A percentile compares a stretch with the other conserved stretches of the same genome.
phyloP scores from a whole-genome alignment of 2,888 invertebrate genomes.

The Polydrusus cervinus region DNA sequence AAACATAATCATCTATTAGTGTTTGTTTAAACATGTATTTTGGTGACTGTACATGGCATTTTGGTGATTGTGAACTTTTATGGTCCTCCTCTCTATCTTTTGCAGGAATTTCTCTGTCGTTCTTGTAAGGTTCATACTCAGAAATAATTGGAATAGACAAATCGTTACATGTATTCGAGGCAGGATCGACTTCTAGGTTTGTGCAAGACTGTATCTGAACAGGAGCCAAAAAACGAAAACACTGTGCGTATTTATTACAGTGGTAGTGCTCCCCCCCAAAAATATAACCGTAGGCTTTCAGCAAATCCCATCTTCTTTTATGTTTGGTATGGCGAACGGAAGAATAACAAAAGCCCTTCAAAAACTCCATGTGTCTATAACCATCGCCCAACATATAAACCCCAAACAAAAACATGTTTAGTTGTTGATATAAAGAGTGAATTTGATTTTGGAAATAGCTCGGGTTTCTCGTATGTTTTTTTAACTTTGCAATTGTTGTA shows the following conservation, averaged over 20 bases:
- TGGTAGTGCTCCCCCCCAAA: conserved; percentile 57
- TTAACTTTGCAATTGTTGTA: conserved; percentile 31
- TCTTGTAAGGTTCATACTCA: no score
- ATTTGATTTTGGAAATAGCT: conserved; percentile 37
- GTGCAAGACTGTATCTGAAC: no score
- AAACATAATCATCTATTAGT: no score
- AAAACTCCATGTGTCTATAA: conserved; percentile 53
- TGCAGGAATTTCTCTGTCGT: no score
- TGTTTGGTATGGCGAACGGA: neutral
- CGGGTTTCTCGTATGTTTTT: conserved; percentile 10
- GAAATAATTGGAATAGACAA: no score
- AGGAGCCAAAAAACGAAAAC: neutral
- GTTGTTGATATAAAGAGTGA: conserved; percentile 45
- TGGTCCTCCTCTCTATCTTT: no score
- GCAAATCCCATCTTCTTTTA: conserved; percentile 47
- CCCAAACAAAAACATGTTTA: conserved; percentile 63
- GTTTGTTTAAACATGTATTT: no score
- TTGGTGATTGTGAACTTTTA: no score
- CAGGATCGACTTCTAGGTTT: no score
- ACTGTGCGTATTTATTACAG: conserved; percentile 34
- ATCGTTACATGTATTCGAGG: no score
- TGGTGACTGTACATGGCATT: no score
- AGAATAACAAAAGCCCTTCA: conserved; percentile 56
- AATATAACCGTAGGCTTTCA: conserved; percentile 59
- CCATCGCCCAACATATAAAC: conserved; percentile 55